Evolutionary conservation across 2,888 invertebrate genomes (phyloP).

Genomic region (Caenorhabditis sulstoni): DNA sequence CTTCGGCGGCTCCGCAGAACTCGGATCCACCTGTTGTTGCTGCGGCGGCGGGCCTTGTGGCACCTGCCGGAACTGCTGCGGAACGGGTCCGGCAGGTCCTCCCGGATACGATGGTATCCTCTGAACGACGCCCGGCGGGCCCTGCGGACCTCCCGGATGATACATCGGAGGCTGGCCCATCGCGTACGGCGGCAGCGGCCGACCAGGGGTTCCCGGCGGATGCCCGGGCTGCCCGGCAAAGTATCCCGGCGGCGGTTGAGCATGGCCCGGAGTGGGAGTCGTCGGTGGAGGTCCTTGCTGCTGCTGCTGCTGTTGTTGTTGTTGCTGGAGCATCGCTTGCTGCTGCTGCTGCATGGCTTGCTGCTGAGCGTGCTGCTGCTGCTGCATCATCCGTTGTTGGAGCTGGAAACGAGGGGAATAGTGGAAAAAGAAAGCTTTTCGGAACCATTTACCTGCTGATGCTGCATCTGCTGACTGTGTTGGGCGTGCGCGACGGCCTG

Average conservation of each 20-base stretch:
- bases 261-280: conserved; percentile 31
- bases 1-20: conserved; percentile 49
- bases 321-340: conserved; percentile 46
- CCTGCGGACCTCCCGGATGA: conserved; percentile 34
- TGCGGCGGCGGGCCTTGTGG: conserved; percentile 11
- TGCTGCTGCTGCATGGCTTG: conserved; percentile 51
- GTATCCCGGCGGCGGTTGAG: conserved; percentile 15
- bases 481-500: neutral
- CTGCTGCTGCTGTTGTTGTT: conserved; percentile 33
- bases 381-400: conserved; percentile 43
- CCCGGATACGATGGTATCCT: conserved; percentile 54
- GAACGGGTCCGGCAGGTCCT: neutral
- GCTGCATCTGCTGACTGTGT: too few species aligned
- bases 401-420: conserved; percentile 3
- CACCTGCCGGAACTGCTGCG: conserved; percentile 28
- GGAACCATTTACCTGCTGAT: too few species aligned
- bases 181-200: conserved; percentile 36
- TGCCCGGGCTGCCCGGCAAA: conserved; percentile 18
- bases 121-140: conserved; percentile 42
- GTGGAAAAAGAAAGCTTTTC: neutral
- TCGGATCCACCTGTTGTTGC: conserved; percentile 16
- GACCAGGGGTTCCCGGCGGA: conserved; percentile 46
- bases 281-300: conserved; percentile 44
- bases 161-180: conserved; percentile 50
- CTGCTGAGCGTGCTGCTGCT: conserved; percentile 36